Conservation (phyloP, 92 coral and sea anemone genomes). For the Nematostella vectensis region DNA sequence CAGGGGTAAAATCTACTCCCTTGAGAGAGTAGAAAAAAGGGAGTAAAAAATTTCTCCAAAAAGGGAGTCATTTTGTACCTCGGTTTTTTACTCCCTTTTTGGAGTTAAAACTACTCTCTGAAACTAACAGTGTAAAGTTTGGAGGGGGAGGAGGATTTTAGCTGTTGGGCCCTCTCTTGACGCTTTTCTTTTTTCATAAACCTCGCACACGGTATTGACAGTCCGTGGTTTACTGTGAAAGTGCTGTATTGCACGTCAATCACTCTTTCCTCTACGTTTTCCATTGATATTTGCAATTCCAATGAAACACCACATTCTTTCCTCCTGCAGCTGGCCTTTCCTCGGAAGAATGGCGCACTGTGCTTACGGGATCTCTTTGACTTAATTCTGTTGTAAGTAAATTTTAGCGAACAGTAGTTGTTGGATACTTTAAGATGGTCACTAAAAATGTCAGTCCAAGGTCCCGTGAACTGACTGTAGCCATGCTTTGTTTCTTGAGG, state of each 20-base stretch:
- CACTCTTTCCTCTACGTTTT: neutral
- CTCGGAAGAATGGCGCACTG: constrained; percentile 7
- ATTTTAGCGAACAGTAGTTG: constrained; percentile 8
- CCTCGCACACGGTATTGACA: constrained; percentile 5
- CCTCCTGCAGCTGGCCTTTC: constrained; percentile 5
- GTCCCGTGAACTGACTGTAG: constrained; percentile 3
- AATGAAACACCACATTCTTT: constrained; percentile 10
- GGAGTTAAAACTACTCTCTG: too few relatives aligned
- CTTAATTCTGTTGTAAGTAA: constrained; percentile 12
- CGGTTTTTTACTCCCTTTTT: too few relatives aligned
- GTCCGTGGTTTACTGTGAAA: constrained; percentile 3
- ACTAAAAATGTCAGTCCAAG: constrained; percentile 22
- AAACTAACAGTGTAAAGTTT: too few relatives aligned
- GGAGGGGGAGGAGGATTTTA: neutral
- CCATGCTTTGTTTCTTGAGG: neutral
- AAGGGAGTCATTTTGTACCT: too few relatives aligned
- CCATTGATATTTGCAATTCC: constrained; percentile 3
- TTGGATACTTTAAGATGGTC: constrained; percentile 4
- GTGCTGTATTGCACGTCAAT: constrained; percentile 2
- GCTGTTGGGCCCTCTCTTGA: neutral
- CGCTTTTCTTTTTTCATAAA: constrained; percentile 4
- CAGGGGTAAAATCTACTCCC: too few relatives aligned
- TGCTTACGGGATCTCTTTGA: neutral
- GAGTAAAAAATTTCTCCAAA: too few relatives aligned
- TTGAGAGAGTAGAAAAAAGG: too few relatives aligned